Percentiles rank a stretch among this genome's conserved stretches.
These are phyloP conservation scores for Triplophysa dalaica DNA, from an alignment of 2,113 vertebrate genomes.

Conservation along the genomic window DNA sequence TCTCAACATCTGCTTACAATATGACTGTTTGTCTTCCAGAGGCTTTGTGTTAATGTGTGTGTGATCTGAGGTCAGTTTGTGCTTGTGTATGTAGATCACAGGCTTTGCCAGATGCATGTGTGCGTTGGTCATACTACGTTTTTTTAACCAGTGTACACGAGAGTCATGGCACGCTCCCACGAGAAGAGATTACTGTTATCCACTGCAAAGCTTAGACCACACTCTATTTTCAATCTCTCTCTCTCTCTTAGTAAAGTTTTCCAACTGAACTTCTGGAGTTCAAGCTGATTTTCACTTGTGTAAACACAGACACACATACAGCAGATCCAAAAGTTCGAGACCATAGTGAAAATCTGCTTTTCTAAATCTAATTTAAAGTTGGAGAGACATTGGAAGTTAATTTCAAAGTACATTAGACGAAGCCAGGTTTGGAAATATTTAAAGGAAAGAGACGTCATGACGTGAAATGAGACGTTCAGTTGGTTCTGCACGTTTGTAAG, in stretches of 20 bases:
- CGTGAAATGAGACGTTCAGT: too few relatives aligned
- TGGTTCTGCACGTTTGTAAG: too few relatives aligned
- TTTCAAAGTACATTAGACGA: too few relatives aligned
- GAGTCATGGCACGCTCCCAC: constrained; percentile 18
- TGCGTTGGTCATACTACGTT: not conserved
- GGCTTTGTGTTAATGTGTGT: not conserved
- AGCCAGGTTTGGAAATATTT: too few relatives aligned
- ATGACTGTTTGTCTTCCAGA: constrained; percentile 26
- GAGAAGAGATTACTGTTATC: constrained; percentile 27
- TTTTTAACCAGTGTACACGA: not conserved
- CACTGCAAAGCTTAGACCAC: constrained; percentile 10
- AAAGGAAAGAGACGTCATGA: too few relatives aligned
- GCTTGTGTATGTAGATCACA: constrained; percentile 14
- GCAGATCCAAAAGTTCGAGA: too few relatives aligned
- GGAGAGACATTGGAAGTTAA: too few relatives aligned
- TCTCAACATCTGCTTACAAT: constrained; percentile 41
- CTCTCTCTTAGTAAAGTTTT: not conserved
- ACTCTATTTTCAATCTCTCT: not conserved
- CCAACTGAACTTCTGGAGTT: not conserved
- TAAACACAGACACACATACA: too few relatives aligned
- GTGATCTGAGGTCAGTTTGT: constrained; percentile 6
- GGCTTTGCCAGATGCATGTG: not conserved
- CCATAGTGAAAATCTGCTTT: too few relatives aligned
- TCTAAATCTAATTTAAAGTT: too few relatives aligned
- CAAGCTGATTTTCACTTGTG: not conserved